phyloP scores from a whole-genome alignment of 2,797 vertebrate species.

The Apogon hyalosoma region DNA sequence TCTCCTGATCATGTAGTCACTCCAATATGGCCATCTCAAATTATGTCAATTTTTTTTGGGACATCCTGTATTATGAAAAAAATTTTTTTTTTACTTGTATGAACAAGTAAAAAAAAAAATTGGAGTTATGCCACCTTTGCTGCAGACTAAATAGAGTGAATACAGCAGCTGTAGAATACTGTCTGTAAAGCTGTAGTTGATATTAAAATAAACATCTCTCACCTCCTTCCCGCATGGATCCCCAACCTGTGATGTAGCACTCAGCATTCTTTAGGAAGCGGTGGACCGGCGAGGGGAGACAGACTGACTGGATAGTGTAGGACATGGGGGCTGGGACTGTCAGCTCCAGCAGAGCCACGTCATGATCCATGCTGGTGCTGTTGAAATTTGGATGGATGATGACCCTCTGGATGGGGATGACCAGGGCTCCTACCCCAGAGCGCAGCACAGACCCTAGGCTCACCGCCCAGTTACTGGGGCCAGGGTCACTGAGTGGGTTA shows the following conservation, averaged over 20 bases:
- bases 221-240: slow-evolving; percentile 94
- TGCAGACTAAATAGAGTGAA: background rate
- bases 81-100: too few relatives aligned
- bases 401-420: slow-evolving; percentile 89
- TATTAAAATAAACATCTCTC: slow-evolving; percentile 32
- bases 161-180: background rate
- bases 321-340: slow-evolving; percentile 81
- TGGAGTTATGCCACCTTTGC: too few relatives aligned
- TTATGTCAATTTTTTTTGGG: too few relatives aligned
- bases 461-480: slow-evolving; percentile 89
- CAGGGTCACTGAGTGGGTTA: slow-evolving; percentile 81
- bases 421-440: slow-evolving; percentile 85
- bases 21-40: too few relatives aligned
- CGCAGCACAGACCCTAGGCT: slow-evolving; percentile 92
- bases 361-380: slow-evolving; percentile 90
- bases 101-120: too few relatives aligned
- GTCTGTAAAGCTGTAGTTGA: background rate
- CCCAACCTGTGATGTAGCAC: slow-evolving; percentile 96
- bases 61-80: too few relatives aligned
- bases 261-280: slow-evolving; percentile 82
- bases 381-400: slow-evolving; percentile 92
- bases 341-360: slow-evolving; percentile 92
- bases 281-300: slow-evolving; percentile 88
- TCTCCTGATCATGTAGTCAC: too few relatives aligned
- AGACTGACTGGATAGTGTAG: slow-evolving; percentile 89